These are phyloP conservation scores for Tetranychus piercei DNA, from an alignment of 2,888 invertebrate genomes.

Conservation along the genomic window DNA sequence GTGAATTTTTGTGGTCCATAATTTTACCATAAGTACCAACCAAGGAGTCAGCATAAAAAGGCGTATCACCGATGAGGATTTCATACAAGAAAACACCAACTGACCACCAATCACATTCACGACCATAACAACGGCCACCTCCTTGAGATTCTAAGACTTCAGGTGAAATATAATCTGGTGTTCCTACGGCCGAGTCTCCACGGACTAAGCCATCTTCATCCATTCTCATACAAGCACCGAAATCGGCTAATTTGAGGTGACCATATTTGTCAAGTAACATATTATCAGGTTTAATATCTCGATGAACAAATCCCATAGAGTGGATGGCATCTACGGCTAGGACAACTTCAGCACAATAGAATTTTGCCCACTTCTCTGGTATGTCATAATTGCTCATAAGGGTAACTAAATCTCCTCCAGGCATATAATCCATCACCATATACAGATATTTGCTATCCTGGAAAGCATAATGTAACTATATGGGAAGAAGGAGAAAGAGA, in stretches of 20 bases:
- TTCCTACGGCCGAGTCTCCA: slow-evolving; percentile 94
- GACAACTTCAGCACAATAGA: slow-evolving; percentile 94
- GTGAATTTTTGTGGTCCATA: slow-evolving; percentile 91
- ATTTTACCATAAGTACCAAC: slow-evolving; percentile 97
- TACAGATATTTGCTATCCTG: slow-evolving; percentile 91
- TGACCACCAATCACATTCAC: slow-evolving; percentile 98
- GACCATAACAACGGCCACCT: slow-evolving; percentile 81
- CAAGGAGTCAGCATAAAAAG: slow-evolving; percentile 94
- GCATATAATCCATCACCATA: slow-evolving; percentile 99
- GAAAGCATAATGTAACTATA: slow-evolving; percentile 79
- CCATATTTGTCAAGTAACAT: slow-evolving; percentile 88
- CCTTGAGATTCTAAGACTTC: slow-evolving; percentile 65
- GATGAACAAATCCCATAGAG: slow-evolving; percentile 74
- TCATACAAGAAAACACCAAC: slow-evolving; percentile 97
- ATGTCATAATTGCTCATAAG: slow-evolving; percentile 97
- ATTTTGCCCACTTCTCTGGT: slow-evolving; percentile 94
- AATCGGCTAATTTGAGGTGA: slow-evolving; percentile 94
- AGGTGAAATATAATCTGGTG: slow-evolving; percentile 97
- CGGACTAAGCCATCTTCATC: slow-evolving; percentile 80
- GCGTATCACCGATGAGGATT: slow-evolving; percentile 92
- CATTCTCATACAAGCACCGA: slow-evolving; percentile 99
- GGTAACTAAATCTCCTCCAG: slow-evolving; percentile 95
- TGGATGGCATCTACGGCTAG: slow-evolving; percentile 93
- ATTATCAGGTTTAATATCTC: slow-evolving; percentile 55
- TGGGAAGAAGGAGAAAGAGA: slow-evolving; percentile 19